These are phyloP conservation scores for Tenthredo amoena DNA, from an alignment of 2,888 invertebrate species.

Conservation along the genomic window DNA sequence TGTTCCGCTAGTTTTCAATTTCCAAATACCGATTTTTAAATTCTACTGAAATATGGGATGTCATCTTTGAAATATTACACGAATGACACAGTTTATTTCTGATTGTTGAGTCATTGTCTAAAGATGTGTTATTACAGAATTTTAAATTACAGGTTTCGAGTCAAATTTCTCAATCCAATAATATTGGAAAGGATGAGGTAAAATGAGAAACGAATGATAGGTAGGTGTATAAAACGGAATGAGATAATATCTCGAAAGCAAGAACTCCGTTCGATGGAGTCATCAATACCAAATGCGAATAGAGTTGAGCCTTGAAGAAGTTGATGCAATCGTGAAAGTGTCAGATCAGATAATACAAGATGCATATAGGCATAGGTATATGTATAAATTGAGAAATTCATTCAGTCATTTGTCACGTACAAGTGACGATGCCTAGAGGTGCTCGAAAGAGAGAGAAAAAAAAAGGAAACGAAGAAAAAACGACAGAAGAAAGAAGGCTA, in stretches of 20 bases:
- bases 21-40: too few relatives aligned
- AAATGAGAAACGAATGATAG: not conserved
- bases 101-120: too few relatives aligned
- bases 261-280: not conserved
- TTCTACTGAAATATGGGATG: too few relatives aligned
- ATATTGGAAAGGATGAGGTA: not conserved
- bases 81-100: too few relatives aligned
- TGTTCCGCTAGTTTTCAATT: too few relatives aligned
- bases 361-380: not conserved
- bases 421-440: not conserved
- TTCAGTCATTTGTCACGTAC: slow-evolving; percentile 6
- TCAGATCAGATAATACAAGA: not conserved
- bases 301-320: not conserved
- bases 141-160: too few relatives aligned
- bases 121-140: too few relatives aligned
- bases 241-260: not conserved
- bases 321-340: not conserved
- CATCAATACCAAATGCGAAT: slow-evolving; percentile 2
- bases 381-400: not conserved
- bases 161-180: not conserved
- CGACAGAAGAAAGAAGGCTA: not conserved
- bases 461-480: not conserved
- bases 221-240: not conserved
- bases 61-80: too few relatives aligned
- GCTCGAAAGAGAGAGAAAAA: not conserved